These are phyloP conservation scores for Anabacerthia variegaticeps DNA, from an alignment of 2,797 vertebrate species.

Conservation along the genomic window DNA sequence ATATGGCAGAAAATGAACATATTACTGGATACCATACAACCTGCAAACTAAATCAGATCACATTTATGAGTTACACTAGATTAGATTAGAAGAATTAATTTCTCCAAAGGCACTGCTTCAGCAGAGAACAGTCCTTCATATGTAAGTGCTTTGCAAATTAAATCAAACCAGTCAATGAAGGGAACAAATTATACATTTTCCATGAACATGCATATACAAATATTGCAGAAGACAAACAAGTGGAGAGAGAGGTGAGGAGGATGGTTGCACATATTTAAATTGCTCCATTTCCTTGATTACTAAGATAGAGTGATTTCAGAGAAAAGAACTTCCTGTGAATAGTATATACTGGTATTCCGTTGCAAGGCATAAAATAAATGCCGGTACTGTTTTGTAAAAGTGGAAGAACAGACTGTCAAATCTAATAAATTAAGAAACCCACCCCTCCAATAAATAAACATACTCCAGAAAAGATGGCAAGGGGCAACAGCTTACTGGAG, in stretches of 20 bases:
- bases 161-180: conserved; percentile 25
- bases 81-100: conserved; percentile 54
- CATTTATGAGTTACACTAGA: conserved; percentile 22
- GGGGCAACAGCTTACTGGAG: background rate
- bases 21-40: conserved; percentile 2
- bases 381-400: background rate
- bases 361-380: background rate
- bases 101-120: conserved; percentile 39
- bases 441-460: background rate
- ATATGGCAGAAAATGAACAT: background rate
- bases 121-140: conserved; percentile 34
- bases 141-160: conserved; percentile 61
- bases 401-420: background rate
- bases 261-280: conserved; percentile 49
- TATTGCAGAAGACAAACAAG: conserved; percentile 41
- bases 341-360: conserved; percentile 1
- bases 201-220: conserved; percentile 70
- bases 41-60: conserved; percentile 1
- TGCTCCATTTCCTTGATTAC: conserved; percentile 41
- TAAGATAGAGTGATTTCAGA: conserved; percentile 11
- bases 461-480: background rate
- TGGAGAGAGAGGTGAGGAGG: background rate
- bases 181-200: conserved; percentile 32
- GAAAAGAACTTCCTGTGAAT: conserved; percentile 20
- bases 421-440: background rate